Conservation (phyloP, 2,797 vertebrate species). For the Peromyscus eremicus region DNA sequence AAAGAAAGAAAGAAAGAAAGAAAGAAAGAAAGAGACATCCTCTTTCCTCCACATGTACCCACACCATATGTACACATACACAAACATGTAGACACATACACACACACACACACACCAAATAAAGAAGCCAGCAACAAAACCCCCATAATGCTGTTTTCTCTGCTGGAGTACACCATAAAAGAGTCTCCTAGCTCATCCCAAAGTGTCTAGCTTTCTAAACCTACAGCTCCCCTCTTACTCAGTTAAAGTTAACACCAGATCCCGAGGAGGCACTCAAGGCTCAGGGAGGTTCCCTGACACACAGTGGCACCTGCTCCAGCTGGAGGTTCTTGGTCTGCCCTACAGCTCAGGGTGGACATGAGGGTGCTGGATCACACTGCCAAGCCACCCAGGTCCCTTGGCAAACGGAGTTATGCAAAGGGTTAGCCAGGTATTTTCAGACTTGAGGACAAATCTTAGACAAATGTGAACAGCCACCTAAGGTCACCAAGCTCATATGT, state of each 20-base stretch:
- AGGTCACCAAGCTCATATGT: not conserved
- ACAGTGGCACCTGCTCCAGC: not conserved
- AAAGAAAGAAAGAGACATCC: not conserved
- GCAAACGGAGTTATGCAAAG: not conserved
- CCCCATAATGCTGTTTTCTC: not conserved
- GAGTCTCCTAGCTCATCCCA: not conserved
- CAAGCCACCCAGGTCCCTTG: not conserved
- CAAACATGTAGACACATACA: not conserved
- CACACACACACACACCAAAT: not conserved
- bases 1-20: not conserved
- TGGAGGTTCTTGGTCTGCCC: not conserved
- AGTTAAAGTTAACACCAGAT: not conserved
- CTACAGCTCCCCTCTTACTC: not conserved
- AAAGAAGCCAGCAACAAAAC: not conserved
- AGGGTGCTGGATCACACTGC: not conserved
- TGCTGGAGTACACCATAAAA: not conserved
- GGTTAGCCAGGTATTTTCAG: slow-evolving; percentile 19
- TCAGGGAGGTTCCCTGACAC: not conserved
- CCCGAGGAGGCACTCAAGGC: not conserved
- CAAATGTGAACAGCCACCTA: not conserved
- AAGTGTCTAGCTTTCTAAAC: not conserved
- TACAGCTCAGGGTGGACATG: not conserved
- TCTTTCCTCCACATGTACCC: not conserved
- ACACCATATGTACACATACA: not conserved
- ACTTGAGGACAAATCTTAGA: slow-evolving; percentile 35